Conservation (phyloP, 2,113 vertebrate genomes). For the Leucopsar rothschildi region DNA sequence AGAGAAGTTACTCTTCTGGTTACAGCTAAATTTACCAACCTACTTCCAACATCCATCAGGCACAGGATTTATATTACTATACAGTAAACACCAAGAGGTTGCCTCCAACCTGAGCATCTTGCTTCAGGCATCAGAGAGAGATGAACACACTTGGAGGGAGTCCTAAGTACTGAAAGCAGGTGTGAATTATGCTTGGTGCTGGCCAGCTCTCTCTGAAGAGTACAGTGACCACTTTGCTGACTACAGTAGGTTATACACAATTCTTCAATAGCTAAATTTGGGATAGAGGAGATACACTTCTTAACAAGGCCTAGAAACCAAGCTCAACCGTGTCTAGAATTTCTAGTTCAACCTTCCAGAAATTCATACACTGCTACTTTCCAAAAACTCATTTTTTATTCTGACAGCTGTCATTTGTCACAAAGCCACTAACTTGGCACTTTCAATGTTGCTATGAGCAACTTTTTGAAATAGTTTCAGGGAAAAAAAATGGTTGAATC, state of each 20-base stretch:
- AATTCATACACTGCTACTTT: neutral
- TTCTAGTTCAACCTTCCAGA: neutral
- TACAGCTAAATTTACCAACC: neutral
- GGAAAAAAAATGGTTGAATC: neutral
- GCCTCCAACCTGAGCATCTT: neutral
- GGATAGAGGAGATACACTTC: neutral
- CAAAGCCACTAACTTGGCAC: neutral
- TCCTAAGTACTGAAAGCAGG: neutral
- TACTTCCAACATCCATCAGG: neutral
- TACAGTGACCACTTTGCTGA: neutral
- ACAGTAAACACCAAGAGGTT: neutral
- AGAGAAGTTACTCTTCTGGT: neutral
- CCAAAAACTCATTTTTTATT: neutral
- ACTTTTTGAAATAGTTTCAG: neutral
- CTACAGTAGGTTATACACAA: neutral
- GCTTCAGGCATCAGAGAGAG: neutral
- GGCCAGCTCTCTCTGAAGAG: neutral
- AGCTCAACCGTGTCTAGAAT: neutral
- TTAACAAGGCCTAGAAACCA: neutral
- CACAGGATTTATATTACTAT: neutral
- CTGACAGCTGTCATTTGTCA: neutral
- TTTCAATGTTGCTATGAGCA: neutral
- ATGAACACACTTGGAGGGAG: neutral
- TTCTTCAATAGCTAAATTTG: neutral
- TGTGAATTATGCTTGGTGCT: neutral